These are phyloP conservation scores for Mormoops blainvillei DNA, from an alignment of 2,113 vertebrate genomes.

Conservation along the genomic window DNA sequence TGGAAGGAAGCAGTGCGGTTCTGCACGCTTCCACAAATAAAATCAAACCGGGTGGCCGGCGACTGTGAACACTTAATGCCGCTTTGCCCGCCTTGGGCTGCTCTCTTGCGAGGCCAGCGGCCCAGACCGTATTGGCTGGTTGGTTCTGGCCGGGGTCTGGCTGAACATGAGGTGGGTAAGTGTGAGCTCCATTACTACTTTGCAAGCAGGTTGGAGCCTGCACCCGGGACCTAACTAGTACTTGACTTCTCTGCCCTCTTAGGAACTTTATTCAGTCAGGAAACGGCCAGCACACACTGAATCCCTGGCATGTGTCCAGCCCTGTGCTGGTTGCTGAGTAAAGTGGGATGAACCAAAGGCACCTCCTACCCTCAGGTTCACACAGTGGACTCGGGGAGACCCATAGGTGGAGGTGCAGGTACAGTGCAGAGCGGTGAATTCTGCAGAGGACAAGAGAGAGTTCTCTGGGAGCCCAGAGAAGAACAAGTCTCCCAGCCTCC, in stretches of 20 bases:
- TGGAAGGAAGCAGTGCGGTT: background rate
- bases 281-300: background rate
- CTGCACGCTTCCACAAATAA: background rate
- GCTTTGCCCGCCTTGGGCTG: background rate
- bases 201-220: background rate
- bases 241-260: background rate
- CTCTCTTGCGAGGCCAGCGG: background rate
- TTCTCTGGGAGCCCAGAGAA: background rate
- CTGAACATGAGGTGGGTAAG: background rate
- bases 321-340: background rate
- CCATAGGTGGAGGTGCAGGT: background rate
- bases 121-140: background rate
- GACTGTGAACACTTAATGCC: background rate
- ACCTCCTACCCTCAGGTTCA: background rate
- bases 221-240: background rate
- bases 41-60: background rate
- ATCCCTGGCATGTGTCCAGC: accelerated
- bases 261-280: background rate
- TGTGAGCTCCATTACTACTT: background rate
- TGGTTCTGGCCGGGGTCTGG: too few species aligned
- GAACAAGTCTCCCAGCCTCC: background rate
- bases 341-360: background rate
- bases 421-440: background rate
- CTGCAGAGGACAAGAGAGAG: background rate
- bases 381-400: background rate